A percentile compares a stretch with the other conserved stretches of the same genome.
phyloP scores from a whole-genome alignment of 2,888 invertebrate species.

The Drepana falcataria region DNA sequence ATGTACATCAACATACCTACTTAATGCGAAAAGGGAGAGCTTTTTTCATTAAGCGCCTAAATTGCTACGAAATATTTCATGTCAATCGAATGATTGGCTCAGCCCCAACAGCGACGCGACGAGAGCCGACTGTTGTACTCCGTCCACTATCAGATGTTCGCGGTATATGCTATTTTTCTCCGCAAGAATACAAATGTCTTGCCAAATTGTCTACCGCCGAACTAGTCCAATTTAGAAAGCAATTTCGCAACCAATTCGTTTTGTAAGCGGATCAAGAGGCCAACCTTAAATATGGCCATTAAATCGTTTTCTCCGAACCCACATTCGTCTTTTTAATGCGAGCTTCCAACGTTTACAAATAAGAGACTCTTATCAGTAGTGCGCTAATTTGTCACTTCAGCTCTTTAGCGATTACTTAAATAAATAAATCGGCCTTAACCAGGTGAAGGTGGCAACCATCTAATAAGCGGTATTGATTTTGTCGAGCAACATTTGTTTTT shows the following conservation, averaged over 20 bases:
- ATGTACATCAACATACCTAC: slow-evolving; percentile 27
- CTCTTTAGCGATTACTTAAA: slow-evolving; percentile 21
- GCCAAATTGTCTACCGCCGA: slow-evolving; percentile 75
- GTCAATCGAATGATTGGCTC: slow-evolving; percentile 68
- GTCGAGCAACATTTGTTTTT: slow-evolving; percentile 7
- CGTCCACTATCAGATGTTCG: slow-evolving; percentile 68
- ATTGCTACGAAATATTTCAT: slow-evolving; percentile 63
- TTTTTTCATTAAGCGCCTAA: slow-evolving; percentile 55
- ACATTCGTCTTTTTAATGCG: slow-evolving; percentile 60
- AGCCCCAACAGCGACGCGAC: slow-evolving; percentile 54
- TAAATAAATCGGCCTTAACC: slow-evolving; percentile 11
- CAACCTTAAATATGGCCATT: slow-evolving; percentile 70
- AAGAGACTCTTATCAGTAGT: slow-evolving; percentile 38
- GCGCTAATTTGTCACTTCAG: slow-evolving; percentile 33
- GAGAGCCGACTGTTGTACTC: slow-evolving; percentile 55
- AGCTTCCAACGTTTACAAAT: slow-evolving; percentile 48
- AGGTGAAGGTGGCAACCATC: slow-evolving; percentile 12
- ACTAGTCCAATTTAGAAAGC: slow-evolving; percentile 77
- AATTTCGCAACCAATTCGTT: slow-evolving; percentile 76
- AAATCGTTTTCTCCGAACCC: slow-evolving; percentile 58
- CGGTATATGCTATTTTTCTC: slow-evolving; percentile 74
- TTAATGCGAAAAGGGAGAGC: slow-evolving; percentile 42
- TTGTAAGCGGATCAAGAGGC: slow-evolving; percentile 72
- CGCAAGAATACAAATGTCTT: slow-evolving; percentile 76
- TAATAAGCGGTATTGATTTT: slow-evolving; percentile 22